These are phyloP conservation scores for Crypturellus tataupa DNA, from an alignment of 2,797 vertebrate genomes.

Conservation along the genomic window DNA sequence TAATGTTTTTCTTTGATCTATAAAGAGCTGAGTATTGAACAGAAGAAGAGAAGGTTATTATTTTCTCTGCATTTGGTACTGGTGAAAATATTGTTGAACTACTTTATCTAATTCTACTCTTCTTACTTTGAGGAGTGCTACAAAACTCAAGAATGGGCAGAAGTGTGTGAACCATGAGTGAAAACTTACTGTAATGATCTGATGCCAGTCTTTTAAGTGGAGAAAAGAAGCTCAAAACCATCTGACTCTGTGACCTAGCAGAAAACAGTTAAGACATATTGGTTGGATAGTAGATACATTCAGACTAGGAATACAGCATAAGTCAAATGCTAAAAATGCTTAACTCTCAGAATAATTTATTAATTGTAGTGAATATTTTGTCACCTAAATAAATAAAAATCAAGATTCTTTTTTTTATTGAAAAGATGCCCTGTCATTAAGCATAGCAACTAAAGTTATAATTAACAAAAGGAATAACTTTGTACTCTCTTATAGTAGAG, in stretches of 20 bases:
- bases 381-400: neutral
- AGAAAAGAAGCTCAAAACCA: neutral
- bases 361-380: neutral
- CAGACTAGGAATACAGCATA: neutral
- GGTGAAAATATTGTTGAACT: neutral
- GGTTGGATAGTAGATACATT: neutral
- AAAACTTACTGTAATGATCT: neutral
- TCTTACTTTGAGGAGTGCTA: neutral
- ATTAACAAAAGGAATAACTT: neutral
- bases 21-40: neutral
- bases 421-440: neutral
- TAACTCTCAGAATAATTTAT: neutral
- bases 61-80: neutral
- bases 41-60: neutral
- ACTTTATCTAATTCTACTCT: conserved; percentile 28
- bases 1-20: neutral
- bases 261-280: neutral
- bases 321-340: neutral
- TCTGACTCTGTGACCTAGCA: neutral
- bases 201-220: neutral
- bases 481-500: neutral
- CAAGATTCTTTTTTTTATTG: neutral
- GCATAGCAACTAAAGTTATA: neutral
- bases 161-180: neutral
- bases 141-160: neutral